Percentiles rank a stretch among this genome's conserved stretches.
Evolutionary conservation across 1,140 invertebrate species (phyloP).

Genomic region (Venustaconcha ellipsiformis): DNA sequence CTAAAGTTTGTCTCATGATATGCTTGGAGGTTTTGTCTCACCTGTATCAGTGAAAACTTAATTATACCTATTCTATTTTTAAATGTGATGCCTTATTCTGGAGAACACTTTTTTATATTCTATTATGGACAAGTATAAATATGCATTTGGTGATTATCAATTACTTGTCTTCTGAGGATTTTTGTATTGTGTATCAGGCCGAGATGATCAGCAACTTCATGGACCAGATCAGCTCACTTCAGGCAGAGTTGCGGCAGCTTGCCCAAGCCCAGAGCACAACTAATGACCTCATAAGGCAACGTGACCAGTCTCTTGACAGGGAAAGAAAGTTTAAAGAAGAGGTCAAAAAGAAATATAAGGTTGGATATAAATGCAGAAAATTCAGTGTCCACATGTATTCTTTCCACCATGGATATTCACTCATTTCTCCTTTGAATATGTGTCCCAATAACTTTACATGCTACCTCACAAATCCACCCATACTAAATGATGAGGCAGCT

Average conservation of each 20-base stretch:
- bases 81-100: background rate
- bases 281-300: slow-evolving; percentile 47
- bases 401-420: too few relatives aligned
- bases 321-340: slow-evolving; percentile 55
- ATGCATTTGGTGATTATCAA: background rate
- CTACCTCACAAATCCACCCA: too few relatives aligned
- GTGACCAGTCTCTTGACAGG: slow-evolving; percentile 57
- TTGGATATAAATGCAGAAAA: slow-evolving; percentile 14
- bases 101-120: background rate
- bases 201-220: slow-evolving; percentile 60
- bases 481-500: too few relatives aligned
- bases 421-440: too few relatives aligned
- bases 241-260: slow-evolving; percentile 56
- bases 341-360: slow-evolving; percentile 56
- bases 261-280: slow-evolving; percentile 56
- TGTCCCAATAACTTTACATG: too few relatives aligned
- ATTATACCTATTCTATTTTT: background rate
- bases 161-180: slow-evolving; percentile 2
- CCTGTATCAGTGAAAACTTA: background rate
- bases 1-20: too few relatives aligned
- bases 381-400: too few relatives aligned
- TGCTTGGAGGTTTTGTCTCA: background rate
- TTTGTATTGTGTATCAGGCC: slow-evolving; percentile 35
- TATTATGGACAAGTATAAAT: background rate
- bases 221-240: slow-evolving; percentile 57